A percentile compares a stretch with the other conserved stretches of the same genome.
phyloP scores from a whole-genome alignment of 1,140 invertebrate species.

The Penaeus chinensis region DNA sequence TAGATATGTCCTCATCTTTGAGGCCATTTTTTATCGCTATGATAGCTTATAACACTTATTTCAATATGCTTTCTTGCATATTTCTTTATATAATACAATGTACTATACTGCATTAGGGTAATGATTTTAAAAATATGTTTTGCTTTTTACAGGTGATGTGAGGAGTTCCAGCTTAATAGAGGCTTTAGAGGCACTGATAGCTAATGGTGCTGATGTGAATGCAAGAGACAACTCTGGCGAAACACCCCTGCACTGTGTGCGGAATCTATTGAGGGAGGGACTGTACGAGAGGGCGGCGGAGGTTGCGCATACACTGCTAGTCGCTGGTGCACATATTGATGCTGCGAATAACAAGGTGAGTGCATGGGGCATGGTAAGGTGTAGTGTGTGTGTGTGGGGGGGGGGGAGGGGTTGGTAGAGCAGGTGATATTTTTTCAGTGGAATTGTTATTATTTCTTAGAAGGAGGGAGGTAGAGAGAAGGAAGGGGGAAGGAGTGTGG shows the following conservation, averaged over 20 bases:
- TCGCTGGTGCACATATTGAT: conserved; percentile 66
- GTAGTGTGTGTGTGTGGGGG: not conserved
- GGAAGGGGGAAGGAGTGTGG: too few species aligned
- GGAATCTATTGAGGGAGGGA: conserved; percentile 65
- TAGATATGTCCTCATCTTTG: not conserved
- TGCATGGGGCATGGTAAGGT: too few species aligned
- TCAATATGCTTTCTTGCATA: too few species aligned
- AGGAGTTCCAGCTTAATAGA: conserved; percentile 45
- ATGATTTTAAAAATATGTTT: not conserved
- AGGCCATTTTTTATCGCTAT: not conserved
- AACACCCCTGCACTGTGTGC: conserved; percentile 68
- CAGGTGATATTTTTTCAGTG: too few species aligned
- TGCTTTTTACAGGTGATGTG: conserved; percentile 39
- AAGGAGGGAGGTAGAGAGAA: too few species aligned
- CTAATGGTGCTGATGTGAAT: conserved; percentile 68
- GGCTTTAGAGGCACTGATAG: conserved; percentile 65
- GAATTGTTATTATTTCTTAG: too few species aligned
- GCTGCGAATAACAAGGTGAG: conserved; percentile 64
- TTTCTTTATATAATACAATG: too few species aligned
- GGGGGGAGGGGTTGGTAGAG: not conserved
- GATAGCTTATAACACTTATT: too few species aligned
- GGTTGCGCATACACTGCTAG: conserved; percentile 65
- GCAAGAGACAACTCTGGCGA: conserved; percentile 68
- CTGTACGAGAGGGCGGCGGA: conserved; percentile 65
- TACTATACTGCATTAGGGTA: too few species aligned